phyloP scores from a whole-genome alignment of 2,888 invertebrate species.

The Hydriomena furcata region DNA sequence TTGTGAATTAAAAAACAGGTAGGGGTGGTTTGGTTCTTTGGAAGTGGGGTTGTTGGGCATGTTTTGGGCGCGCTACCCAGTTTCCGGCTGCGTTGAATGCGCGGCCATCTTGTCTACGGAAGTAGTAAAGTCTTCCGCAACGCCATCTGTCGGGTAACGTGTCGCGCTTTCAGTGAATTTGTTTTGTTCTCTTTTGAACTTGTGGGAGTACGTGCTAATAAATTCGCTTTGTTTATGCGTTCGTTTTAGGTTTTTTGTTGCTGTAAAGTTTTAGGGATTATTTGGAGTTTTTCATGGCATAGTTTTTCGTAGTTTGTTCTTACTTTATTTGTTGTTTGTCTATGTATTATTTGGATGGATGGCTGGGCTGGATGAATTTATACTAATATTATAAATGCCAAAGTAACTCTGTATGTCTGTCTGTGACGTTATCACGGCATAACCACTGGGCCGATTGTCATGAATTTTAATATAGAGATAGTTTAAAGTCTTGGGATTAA shows the following conservation, averaged over 20 bases:
- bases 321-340: no score
- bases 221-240: slow-evolving; percentile 32
- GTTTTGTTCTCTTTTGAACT: slow-evolving; percentile 46
- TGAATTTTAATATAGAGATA: no score
- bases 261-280: not conserved
- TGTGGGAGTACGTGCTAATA: slow-evolving; percentile 28
- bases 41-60: slow-evolving; percentile 45
- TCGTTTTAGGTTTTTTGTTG: slow-evolving; percentile 16
- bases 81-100: slow-evolving; percentile 73
- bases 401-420: no score
- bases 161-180: slow-evolving; percentile 39
- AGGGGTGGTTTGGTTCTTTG: slow-evolving; percentile 28
- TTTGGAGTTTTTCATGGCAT: no score
- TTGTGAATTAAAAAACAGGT: slow-evolving; percentile 6
- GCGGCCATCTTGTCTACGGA: slow-evolving; percentile 80
- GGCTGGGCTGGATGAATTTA: no score
- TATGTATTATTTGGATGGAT: no score
- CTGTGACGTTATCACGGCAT: no score
- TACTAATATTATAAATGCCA: no score
- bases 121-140: slow-evolving; percentile 82
- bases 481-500: no score
- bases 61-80: slow-evolving; percentile 66
- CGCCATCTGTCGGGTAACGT: slow-evolving; percentile 59
- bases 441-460: no score
- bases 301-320: no score